Base-by-base conservation (phyloP, 2,113 vertebrate genomes). In the Emydocephalus ijimae region DNA sequence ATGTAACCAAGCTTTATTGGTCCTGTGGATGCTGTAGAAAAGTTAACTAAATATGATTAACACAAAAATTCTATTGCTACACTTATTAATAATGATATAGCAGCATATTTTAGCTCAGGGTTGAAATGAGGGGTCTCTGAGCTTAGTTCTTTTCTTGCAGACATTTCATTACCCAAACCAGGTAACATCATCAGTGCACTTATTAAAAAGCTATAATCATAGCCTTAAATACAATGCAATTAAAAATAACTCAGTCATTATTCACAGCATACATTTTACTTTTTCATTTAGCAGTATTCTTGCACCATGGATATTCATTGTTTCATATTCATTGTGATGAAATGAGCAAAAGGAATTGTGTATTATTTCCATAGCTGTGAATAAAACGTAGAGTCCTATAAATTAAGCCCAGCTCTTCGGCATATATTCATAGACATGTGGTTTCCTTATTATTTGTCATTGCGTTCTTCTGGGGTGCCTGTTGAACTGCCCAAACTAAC, bases 21-120 rank as follows among this genome's bases (percentile, higher is more conserved):
- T 96, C 88, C 91, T 91, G 29, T 90, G 91, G 93, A 95, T 94
- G 92, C 52, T 3, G 52, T 85, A 89, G 11, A 96, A 94, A 88
- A 3, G 69, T 26, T 59, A 85, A 5, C 45, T 69, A 39, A 55
- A 74, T 93, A 52, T 20, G 50, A 85, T 90, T 86, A 90, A n/a
- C 74, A 85, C 56, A 56, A 50, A 23, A 91, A 43, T 20, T 89
- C 89, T 90, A 89, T 20, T 59, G 94, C 91, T 91, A 39, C 24
- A 88, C 8, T 45, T 81, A 91, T 74, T 92, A 90, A 48, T 0
- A 57, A 57, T 57, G 56, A 57, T 57, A 57, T 24, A 7, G 56
- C 21, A 57, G 56, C 56, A 57, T 57, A 57, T 23, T 57, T 57
- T 57, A 57, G 56, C 56, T 57, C 7, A 1, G 21, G 56, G 56